Base-by-base conservation (phyloP, 2,797 vertebrate species). In the Coregonus ussuriensis region DNA sequence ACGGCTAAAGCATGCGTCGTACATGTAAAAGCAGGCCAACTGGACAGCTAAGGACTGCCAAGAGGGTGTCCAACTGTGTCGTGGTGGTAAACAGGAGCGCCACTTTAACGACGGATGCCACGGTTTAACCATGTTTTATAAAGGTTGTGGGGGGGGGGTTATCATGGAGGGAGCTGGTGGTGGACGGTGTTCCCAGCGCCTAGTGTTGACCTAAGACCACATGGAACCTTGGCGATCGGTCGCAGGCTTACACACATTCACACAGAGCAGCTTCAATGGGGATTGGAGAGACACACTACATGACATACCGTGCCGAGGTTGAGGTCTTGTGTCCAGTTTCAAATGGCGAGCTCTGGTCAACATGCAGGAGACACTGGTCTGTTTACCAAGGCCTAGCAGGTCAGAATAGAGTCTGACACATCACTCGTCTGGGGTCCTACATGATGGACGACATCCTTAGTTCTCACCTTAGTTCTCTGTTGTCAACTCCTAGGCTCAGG, bases 271-370 rank as follows among this genome's bases (percentile, higher is more conserved):
- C 31, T 16, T 37, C 29, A 68, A 35, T 6, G 16, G 35, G 4
- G 37, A 35, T 69, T 18, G 33, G 33, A 21, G 6, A 11, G 0
- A 35, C 35, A 13, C 41, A 25, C 47, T n/a, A 54, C 1, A 54
- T 9, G 4, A 47, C 29, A 18, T 41, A 18, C 67, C 18, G 67
- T 69, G 35, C n/a, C 6, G 16, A 47, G 37, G 37, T 51, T 18
- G 35, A 70, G 68, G 68, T 70, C 37, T 21, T 52, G n/a, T 69
- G 67, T 71, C 35, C 35, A 68, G 67, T 11, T 69, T 52, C 69
- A 71, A 41, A 25, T 47, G n/a, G n/a, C 11, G 41, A 71, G 16
- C 18, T 3, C 6, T n/a, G 18, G 33, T 70, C 68, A 70, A 37
- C 16, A 70, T 6, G 16, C 69, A 71, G 7, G 68, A 70, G 37